Percentiles rank a stretch among this genome's conserved stretches.
Evolutionary conservation across 2,888 invertebrate genomes (phyloP).

Genomic region (Clanis bilineata): DNA sequence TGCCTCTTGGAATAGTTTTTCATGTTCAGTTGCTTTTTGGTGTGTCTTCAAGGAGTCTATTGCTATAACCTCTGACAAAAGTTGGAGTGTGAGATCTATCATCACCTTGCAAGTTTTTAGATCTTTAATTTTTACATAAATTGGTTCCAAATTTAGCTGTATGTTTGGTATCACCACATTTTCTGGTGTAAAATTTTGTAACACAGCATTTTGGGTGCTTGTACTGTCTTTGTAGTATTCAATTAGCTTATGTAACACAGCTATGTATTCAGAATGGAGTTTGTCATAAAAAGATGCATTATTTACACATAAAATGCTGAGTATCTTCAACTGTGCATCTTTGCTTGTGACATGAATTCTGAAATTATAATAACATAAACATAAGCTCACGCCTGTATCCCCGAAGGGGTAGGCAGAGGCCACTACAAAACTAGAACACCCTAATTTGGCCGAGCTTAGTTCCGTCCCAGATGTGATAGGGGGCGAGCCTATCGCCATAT

Average conservation of each 20-base stretch:
- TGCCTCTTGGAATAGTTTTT: conserved; percentile 45
- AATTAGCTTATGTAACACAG: conserved; percentile 63
- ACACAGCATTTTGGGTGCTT: conserved; percentile 28
- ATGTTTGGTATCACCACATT: conserved; percentile 59
- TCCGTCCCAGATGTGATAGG: too few relatives aligned
- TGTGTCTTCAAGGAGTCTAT: conserved; percentile 53
- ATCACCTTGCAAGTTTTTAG: conserved; percentile 56
- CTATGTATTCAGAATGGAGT: conserved; percentile 74
- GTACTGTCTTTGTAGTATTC: conserved; percentile 59
- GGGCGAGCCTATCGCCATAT: too few relatives aligned
- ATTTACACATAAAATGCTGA: conserved; percentile 76
- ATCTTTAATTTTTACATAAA: conserved; percentile 61
- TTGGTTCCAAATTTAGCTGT: conserved; percentile 65
- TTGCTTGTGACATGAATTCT: conserved; percentile 78
- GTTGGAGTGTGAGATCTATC: conserved; percentile 57
- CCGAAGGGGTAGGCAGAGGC: too few relatives aligned
- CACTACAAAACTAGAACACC: too few relatives aligned
- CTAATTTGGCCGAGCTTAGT: too few relatives aligned
- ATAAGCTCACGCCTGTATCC: too few relatives aligned
- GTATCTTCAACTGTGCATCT: conserved; percentile 80
- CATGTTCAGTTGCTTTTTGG: conserved; percentile 37
- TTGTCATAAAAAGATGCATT: conserved; percentile 74
- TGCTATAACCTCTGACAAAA: conserved; percentile 64
- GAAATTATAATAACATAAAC: conserved; percentile 42
- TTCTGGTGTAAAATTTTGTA: conserved; percentile 74